Evolutionary conservation across 2,797 vertebrate species (phyloP), one percentile per base, ranked within the genome.

Genomic region (Malurus splendens): DNA sequence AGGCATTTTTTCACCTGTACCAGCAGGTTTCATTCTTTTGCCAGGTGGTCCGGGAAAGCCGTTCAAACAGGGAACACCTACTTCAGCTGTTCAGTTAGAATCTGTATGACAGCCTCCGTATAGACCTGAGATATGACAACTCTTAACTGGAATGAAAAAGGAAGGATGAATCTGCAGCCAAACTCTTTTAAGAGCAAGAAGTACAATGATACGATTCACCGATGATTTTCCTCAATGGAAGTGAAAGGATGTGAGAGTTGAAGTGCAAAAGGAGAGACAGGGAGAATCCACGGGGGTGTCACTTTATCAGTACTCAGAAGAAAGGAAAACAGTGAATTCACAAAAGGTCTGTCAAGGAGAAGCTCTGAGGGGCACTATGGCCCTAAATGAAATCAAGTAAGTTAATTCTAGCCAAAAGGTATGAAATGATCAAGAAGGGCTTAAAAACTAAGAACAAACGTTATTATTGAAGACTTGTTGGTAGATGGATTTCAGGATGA

Each of bases 1-100:
- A 85, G 72, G 82, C 61, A 85, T 90, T 95, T 87, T 78, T 88
- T 80, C 79, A 80, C 86, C 72, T 93, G 81, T 84, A 88, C 81
- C 9, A 7, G 82, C 86, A 93, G 75, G 84, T 87, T 87, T 93
- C 76, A 73, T 87, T 82, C 82, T 75, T 91, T 77, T 42, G 59
- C 82, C 87, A 75, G 79, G 59, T 85, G 66, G 70, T 72, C 76
- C 4, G 0, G 87, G 91, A 82, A 85, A 90, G 72, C 59, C 3
- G 1, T 72, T 91, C 75, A 57, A 93, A 85, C 54, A 66, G 66
- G 70, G 70, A 92, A 87, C 85, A 82, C 82, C 84, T 67, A 77
- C 70, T 82, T 90, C 93, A 93, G 84, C 47, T 89, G 76, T 18
- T 93, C 90, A 86, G 64, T 76, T 68, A 75, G 66, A 90, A 93